phyloP scores from a whole-genome alignment of 2,888 invertebrate species.

The Choreutis nemorana region DNA sequence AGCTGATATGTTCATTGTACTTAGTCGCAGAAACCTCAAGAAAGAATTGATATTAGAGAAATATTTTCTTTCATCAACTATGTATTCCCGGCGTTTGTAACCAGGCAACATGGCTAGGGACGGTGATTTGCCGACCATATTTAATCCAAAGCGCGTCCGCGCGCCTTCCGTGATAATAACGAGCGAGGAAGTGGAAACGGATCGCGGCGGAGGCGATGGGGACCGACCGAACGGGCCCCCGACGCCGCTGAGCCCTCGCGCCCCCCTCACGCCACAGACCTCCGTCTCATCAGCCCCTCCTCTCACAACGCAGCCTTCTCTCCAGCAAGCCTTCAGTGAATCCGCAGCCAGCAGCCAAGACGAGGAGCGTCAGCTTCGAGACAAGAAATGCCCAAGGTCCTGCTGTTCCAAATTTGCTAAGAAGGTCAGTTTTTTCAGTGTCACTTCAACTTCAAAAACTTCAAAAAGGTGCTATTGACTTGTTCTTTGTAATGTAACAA shows the following conservation, averaged over 20 bases:
- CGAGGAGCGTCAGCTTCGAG: constrained; percentile 60
- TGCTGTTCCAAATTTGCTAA: constrained; percentile 85
- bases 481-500: background rate
- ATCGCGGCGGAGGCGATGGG: constrained; percentile 27
- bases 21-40: background rate
- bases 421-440: constrained; percentile 65
- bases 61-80: background rate
- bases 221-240: constrained; percentile 57
- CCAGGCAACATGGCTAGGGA: constrained; percentile 68
- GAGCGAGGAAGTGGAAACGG: constrained; percentile 64
- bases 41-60: background rate
- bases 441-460: background rate
- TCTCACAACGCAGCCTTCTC: constrained; percentile 50
- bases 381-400: constrained; percentile 72
- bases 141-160: constrained; percentile 77
- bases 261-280: constrained; percentile 51
- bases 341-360: constrained; percentile 70
- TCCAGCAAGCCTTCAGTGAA: constrained; percentile 56
- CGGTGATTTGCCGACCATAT: constrained; percentile 82
- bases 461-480: background rate
- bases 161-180: constrained; percentile 76
- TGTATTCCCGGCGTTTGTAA: constrained; percentile 13
- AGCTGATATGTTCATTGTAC: too few species aligned
- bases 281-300: constrained; percentile 59
- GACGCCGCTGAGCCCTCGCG: constrained; percentile 49